Percentiles rank a stretch among this genome's conserved stretches.
Conservation (phyloP, 2,113 vertebrate genomes). For the Phainopepla nitens region DNA sequence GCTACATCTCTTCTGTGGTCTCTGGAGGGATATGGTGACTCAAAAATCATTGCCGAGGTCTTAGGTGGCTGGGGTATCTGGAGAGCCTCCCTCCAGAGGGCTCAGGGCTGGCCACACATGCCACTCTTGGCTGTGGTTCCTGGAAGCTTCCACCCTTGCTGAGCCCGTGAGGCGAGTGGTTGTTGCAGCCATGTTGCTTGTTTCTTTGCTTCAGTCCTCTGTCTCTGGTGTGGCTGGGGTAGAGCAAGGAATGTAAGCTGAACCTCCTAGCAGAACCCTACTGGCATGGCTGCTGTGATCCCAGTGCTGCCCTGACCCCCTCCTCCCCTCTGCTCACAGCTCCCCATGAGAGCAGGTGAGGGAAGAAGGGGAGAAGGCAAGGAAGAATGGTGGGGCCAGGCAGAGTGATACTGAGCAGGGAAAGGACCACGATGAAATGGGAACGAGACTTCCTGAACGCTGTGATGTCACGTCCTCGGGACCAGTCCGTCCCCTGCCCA, state of each 20-base stretch:
- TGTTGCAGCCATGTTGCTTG: background rate
- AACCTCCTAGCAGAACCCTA: background rate
- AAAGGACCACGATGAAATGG: background rate
- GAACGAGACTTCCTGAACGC: background rate
- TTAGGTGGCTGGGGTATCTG: background rate
- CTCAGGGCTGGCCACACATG: background rate
- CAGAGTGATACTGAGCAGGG: background rate
- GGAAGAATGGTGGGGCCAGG: background rate
- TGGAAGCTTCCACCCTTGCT: background rate
- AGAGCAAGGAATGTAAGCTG: background rate
- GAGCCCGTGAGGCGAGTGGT: background rate
- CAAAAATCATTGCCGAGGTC: background rate
- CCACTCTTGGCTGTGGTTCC: accelerated
- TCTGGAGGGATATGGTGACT: background rate
- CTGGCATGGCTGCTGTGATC: background rate
- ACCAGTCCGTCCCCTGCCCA: background rate
- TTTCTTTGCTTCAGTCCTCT: background rate
- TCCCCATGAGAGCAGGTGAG: background rate
- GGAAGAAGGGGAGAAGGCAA: background rate
- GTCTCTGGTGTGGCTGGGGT: background rate
- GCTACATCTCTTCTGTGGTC: background rate
- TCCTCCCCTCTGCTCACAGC: background rate
- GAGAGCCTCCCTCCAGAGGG: background rate
- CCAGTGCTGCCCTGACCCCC: background rate
- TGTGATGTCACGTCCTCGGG: background rate